Evolutionary conservation across 2,888 invertebrate genomes (phyloP).

Genomic region (Crepidodera aurea): DNA sequence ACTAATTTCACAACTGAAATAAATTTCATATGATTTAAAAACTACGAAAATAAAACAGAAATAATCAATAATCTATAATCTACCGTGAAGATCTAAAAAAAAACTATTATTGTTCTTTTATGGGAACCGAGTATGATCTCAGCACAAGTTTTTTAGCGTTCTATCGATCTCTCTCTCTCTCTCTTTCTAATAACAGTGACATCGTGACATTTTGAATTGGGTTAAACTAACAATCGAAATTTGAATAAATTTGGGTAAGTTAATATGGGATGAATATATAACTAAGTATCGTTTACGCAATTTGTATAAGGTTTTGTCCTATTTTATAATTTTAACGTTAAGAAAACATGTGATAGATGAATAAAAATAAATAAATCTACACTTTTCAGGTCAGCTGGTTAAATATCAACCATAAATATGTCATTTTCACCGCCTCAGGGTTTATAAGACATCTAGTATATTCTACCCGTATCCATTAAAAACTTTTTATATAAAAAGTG

Average conservation of each 20-base stretch:
- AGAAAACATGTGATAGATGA: too few species aligned
- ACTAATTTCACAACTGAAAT: too few species aligned
- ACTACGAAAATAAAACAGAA: background rate
- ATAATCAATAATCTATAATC: background rate
- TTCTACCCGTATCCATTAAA: background rate
- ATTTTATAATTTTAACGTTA: too few species aligned
- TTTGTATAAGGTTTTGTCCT: too few species aligned
- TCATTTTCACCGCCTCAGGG: background rate
- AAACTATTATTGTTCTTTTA: background rate
- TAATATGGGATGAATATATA: background rate
- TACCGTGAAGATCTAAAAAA: background rate
- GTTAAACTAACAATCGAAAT: slow-evolving; percentile 9
- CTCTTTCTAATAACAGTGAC: background rate
- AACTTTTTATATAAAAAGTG: background rate
- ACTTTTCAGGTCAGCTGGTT: too few species aligned
- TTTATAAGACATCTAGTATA: background rate
- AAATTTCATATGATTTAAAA: background rate
- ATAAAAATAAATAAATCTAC: too few species aligned
- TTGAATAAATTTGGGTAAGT: slow-evolving; percentile 8
- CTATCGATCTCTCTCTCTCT: background rate
- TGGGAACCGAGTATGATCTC: background rate
- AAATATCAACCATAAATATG: background rate
- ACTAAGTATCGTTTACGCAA: background rate
- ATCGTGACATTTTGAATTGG: slow-evolving; percentile 1
- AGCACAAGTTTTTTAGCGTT: background rate